A percentile compares a stretch with the other conserved stretches of the same genome.
These are phyloP conservation scores for Maniola hyperantus DNA, from an alignment of 2,888 invertebrate species.

Conservation along the genomic window DNA sequence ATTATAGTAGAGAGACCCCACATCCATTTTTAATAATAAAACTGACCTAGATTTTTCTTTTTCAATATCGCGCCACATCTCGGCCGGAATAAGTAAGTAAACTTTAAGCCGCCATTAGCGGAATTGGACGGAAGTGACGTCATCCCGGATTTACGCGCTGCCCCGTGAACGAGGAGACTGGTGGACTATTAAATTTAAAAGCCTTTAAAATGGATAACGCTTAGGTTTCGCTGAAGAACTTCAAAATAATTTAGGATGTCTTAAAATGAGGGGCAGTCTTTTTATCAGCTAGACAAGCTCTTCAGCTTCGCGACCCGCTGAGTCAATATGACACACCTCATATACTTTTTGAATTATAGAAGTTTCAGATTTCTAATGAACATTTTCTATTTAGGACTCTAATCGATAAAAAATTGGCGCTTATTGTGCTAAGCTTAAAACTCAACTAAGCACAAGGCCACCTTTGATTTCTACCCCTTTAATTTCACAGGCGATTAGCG, in stretches of 20 bases:
- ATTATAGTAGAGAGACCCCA: neutral
- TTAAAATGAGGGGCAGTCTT: neutral
- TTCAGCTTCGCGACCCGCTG: too few relatives aligned
- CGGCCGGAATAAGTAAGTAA: slow-evolving; percentile 59
- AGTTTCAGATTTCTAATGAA: too few relatives aligned
- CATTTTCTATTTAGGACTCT: too few relatives aligned
- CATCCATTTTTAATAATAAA: slow-evolving; percentile 11
- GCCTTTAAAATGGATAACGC: slow-evolving; percentile 35
- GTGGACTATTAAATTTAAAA: slow-evolving; percentile 39
- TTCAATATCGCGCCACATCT: slow-evolving; percentile 54
- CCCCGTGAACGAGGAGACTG: slow-evolving; percentile 32
- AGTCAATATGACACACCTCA: too few relatives aligned
- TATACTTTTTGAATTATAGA: too few relatives aligned
- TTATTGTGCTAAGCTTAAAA: too few relatives aligned
- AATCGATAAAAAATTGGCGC: too few relatives aligned
- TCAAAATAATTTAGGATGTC: neutral
- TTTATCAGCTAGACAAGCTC: too few relatives aligned
- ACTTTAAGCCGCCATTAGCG: slow-evolving; percentile 71
- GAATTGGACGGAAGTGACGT: slow-evolving; percentile 65
- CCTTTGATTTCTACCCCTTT: slow-evolving; percentile 26
- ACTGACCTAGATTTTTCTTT: slow-evolving; percentile 36
- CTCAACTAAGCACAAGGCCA: neutral
- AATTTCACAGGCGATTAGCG: slow-evolving; percentile 34
- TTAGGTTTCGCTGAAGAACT: slow-evolving; percentile 23
- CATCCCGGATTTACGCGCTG: slow-evolving; percentile 59